Base-by-base conservation (phyloP, 2,113 vertebrate species). In the Embiotoca jacksoni region DNA sequence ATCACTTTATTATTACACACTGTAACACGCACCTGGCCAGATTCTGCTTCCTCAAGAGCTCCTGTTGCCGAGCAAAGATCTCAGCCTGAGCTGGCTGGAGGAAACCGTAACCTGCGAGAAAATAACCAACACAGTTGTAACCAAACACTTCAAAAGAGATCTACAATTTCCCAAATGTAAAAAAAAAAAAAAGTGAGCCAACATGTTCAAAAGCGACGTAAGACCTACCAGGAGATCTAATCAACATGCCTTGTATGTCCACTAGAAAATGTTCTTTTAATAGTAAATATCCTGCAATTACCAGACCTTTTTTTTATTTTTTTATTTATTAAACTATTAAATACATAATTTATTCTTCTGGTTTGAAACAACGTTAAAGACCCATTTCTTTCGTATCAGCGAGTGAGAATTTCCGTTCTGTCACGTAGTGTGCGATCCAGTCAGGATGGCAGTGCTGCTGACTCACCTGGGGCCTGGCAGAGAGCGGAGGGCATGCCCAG, bases 21-120 rank as follows among this genome's bases (percentile, higher is more conserved):
- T 63, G 49, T 16, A 33, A 71, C 39, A 88, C 90, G 55, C 70
- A 92, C 98, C 98, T 97, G 55, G 98, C 97, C 82, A 99, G 92
- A 88, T 96, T 99, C 85, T 99, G 98, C 79, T 99, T 99, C 75
- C 98, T 95, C 6, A 99, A 91, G 93, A 99, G 96, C 91, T 99
- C 98, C 75, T 99, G 98, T 84, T 99, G 98, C 30, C 98, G 95
- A 0, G 96, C 97, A 8, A 99, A 95, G 85, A 98, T 95, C 93
- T 99, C 98, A 0, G 97, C 97, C 86, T 98, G 98, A 65, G 96
- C 96, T 0, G 97, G 96, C 82, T 98, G 96, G 0, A 99, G 95
- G 91, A 99, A 99, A 59, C 97, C 94, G 1, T 98, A 99, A 50
- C 97, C 97, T 99, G 88, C 16, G 46, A 36, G 37, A 62, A 47